Base-by-base conservation (phyloP, 2,113 vertebrate species). In the Poecile atricapillus region DNA sequence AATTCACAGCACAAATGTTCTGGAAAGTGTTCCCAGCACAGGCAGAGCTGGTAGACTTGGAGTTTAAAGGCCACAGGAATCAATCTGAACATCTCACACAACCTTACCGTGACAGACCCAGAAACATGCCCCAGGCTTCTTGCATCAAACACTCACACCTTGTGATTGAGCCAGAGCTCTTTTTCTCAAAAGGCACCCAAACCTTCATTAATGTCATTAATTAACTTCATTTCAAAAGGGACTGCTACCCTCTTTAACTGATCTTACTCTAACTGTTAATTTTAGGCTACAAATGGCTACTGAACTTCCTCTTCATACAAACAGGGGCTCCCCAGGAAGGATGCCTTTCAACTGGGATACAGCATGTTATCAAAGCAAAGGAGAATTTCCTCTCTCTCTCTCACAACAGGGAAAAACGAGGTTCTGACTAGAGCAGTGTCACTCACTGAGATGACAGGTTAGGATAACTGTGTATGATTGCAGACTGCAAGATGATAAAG, bases 361-460 rank as follows among this genome's bases (percentile, higher is more conserved):
- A 62, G 52, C 52, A 16, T 46, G 43, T 82, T 79, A 78, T 95
- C 88, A 92, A 94, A 97, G 83, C 41, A 71, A 78, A 58, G 82
- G 67, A 85, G 64, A 90, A 78, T 89, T 78, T 77, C 22, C 24
- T 55, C 58, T 53, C 37, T 47, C 35, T 59, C 50, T 64, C 28
- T 65, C 73, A 70, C 75, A 67, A 87, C 15, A 79, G 73, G 31
- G 17, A 93, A 62, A 92, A 89, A 94, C 10, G 30, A 92, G 55
- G 49, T 68, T 86, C 92, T 94, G 83, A 81, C 92, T 92, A 25
- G 17, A 55, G 56, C 62, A 73, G 53, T 65, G 88, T 92, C 93
- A 89, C 69, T 93, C 65, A 50, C 37, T 69, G 93, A 95, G 94
- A 89, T 89, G 93, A 90, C 88, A 84, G 80, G 76, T 92, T 90